These are phyloP conservation scores for Ooceraea biroi DNA, from an alignment of 1,140 invertebrate species.

Conservation along the genomic window DNA sequence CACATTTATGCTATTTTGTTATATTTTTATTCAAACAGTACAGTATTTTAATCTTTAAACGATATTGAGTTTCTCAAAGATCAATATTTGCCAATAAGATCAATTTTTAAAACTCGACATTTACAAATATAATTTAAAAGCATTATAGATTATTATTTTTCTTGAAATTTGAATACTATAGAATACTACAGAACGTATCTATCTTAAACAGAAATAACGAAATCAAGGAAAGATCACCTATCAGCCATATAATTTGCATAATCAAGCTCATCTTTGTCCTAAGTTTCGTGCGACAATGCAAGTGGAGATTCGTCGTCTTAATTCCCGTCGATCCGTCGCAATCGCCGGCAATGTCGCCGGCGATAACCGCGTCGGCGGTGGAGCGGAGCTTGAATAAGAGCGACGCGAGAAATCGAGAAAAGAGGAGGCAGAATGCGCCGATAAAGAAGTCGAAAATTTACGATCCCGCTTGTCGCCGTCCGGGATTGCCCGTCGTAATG, in stretches of 20 bases:
- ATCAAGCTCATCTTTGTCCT: background rate
- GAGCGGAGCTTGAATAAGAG: conserved; percentile 28
- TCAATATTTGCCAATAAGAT: no score
- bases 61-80: no score
- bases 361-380: conserved; percentile 18
- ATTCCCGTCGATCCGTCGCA: conserved; percentile 20
- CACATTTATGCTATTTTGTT: no score
- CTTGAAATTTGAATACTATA: no score
- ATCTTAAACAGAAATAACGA: no score
- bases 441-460: conserved; percentile 65
- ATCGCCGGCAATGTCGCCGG: conserved; percentile 25
- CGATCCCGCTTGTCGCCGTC: conserved; percentile 47
- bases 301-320: conserved; percentile 36
- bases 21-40: no score
- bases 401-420: conserved; percentile 21
- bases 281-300: conserved; percentile 2
- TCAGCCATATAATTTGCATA: background rate
- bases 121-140: no score
- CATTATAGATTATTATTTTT: no score
- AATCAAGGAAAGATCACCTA: no score
- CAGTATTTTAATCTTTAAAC: no score
- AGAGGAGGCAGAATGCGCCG: background rate
- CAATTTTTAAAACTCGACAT: no score
- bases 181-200: no score
- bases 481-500: conserved; percentile 68